phyloP scores from a whole-genome alignment of 2,888 invertebrate species.

The Lamproptera curius region DNA sequence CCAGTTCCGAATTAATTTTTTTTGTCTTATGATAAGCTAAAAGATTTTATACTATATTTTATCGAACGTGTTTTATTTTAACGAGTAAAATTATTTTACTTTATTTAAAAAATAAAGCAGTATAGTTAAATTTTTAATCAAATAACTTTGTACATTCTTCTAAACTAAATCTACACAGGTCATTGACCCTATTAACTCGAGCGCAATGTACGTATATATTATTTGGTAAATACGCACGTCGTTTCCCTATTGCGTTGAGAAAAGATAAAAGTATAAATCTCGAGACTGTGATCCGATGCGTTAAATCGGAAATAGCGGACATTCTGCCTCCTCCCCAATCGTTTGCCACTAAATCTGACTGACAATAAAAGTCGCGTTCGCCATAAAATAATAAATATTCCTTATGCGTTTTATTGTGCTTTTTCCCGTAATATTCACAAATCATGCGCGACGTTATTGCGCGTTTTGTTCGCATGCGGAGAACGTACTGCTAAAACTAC shows the following conservation, averaged over 20 bases:
- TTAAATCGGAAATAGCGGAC: conserved; percentile 69
- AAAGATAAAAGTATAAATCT: conserved; percentile 43
- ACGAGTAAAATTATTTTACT: too few relatives aligned
- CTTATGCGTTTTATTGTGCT: conserved; percentile 59
- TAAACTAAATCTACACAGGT: too few relatives aligned
- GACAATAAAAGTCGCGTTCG: conserved; percentile 62
- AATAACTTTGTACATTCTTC: too few relatives aligned
- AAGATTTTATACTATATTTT: too few relatives aligned
- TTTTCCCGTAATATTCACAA: conserved; percentile 45
- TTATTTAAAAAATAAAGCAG: too few relatives aligned
- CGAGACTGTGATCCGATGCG: conserved; percentile 49
- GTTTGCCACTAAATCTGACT: conserved; percentile 66
- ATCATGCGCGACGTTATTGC: conserved; percentile 37
- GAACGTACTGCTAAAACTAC: too few relatives aligned
- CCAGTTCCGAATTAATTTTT: too few relatives aligned
- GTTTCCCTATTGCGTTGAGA: not conserved
- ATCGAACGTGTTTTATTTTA: too few relatives aligned
- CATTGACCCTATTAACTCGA: too few relatives aligned
- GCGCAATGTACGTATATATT: not conserved
- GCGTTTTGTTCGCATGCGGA: too few relatives aligned
- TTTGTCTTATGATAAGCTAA: too few relatives aligned
- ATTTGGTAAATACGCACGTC: not conserved
- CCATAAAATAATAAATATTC: conserved; percentile 69
- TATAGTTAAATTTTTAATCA: too few relatives aligned
- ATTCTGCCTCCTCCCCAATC: conserved; percentile 46